Evolutionary conservation across 2,888 invertebrate genomes (phyloP).

Genomic region (Lepidochrysops patricia): DNA sequence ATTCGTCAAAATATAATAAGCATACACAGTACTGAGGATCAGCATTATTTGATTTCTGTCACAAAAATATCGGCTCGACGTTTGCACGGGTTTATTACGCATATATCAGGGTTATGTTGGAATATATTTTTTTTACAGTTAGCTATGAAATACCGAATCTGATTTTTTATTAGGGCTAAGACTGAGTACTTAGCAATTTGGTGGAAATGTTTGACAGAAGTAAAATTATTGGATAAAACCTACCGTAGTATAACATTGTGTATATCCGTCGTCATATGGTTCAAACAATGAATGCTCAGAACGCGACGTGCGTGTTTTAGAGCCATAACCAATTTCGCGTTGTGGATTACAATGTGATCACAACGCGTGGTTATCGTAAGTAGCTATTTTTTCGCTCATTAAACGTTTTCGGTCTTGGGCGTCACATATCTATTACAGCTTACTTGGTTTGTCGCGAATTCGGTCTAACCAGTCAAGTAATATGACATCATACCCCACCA

Average conservation of each 20-base stretch:
- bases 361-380: background rate
- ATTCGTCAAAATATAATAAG: background rate
- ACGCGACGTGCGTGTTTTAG: no score
- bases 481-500: no score
- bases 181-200: background rate
- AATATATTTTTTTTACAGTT: background rate
- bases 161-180: background rate
- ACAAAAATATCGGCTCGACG: background rate
- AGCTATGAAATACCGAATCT: background rate
- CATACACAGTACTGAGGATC: background rate
- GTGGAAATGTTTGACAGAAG: background rate
- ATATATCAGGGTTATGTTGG: background rate
- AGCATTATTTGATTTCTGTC: background rate
- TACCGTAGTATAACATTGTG: no score
- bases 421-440: no score
- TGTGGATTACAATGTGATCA: no score
- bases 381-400: no score
- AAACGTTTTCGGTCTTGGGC: no score
- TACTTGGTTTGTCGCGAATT: no score
- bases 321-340: no score
- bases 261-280: no score
- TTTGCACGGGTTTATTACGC: background rate
- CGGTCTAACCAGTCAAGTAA: no score
- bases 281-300: no score
- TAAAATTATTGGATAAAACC: background rate